Percentiles rank a stretch among this genome's conserved stretches.
Conservation (phyloP, 2,888 invertebrate genomes). For the Cosmorhoe ocellata region DNA sequence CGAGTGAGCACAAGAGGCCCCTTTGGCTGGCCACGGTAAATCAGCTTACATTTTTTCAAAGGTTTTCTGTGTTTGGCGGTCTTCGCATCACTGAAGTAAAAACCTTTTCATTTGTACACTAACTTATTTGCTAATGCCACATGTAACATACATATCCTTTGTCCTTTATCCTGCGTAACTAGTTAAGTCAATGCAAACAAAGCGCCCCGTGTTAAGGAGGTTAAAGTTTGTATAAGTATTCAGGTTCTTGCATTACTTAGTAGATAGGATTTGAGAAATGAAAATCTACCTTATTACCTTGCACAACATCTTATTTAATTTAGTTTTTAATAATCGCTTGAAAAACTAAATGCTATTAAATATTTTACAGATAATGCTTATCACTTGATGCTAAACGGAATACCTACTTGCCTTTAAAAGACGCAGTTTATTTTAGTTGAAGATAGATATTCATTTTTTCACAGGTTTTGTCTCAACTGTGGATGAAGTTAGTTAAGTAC, state of each 20-base stretch:
- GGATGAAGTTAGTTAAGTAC: background rate
- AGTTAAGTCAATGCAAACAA: constrained; percentile 24
- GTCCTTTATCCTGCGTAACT: constrained; percentile 20
- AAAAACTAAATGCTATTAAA: no score
- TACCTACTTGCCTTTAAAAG: no score
- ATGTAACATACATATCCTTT: constrained; percentile 22
- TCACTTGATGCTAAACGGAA: no score
- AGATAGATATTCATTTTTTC: no score
- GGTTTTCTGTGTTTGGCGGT: constrained; percentile 76
- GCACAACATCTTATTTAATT: no score
- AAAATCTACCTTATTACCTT: background rate
- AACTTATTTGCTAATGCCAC: constrained; percentile 53
- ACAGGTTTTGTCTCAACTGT: no score
- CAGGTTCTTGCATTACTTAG: constrained; percentile 6
- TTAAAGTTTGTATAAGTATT: constrained; percentile 6
- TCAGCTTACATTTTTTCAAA: constrained; percentile 81
- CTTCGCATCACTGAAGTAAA: constrained; percentile 67
- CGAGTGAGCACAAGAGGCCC: constrained; percentile 67
- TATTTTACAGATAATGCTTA: no score
- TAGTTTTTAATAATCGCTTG: no score
- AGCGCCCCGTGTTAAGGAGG: constrained; percentile 8
- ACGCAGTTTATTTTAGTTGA: no score
- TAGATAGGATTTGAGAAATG: background rate
- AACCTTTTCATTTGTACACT: constrained; percentile 64
- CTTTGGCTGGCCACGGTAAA: constrained; percentile 73